These are phyloP conservation scores for Corynorhinus townsendii DNA, from an alignment of 2,113 vertebrate species.

Conservation along the genomic window DNA sequence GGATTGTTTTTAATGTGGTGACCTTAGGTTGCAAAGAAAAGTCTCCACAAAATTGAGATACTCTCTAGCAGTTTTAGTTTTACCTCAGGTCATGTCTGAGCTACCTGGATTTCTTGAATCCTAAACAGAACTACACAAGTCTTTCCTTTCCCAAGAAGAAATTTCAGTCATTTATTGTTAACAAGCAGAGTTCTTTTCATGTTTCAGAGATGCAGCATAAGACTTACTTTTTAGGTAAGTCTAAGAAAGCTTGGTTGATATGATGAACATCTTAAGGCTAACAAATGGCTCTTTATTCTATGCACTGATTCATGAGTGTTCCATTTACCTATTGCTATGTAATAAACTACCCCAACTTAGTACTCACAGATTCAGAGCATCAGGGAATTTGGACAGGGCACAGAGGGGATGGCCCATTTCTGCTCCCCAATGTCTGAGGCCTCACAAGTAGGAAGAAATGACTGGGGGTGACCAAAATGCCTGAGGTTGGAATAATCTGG, in stretches of 20 bases:
- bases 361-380: neutral
- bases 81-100: neutral
- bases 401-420: neutral
- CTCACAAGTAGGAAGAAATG: neutral
- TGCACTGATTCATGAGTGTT: neutral
- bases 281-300: neutral
- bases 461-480: neutral
- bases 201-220: neutral
- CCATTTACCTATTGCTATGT: neutral
- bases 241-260: neutral
- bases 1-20: neutral
- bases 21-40: constrained; percentile 4
- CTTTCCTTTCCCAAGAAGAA: neutral
- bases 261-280: neutral
- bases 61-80: neutral
- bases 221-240: neutral
- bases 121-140: neutral
- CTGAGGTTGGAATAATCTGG: neutral
- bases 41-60: neutral
- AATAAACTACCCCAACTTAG: neutral
- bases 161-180: neutral
- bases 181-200: neutral
- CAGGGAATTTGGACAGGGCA: neutral
- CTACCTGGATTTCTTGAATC: constrained; percentile 15
- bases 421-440: neutral